Evolutionary conservation across 2,888 invertebrate species (phyloP), one percentile per base, ranked within the genome.

Genomic region (Ceramica pisi): DNA sequence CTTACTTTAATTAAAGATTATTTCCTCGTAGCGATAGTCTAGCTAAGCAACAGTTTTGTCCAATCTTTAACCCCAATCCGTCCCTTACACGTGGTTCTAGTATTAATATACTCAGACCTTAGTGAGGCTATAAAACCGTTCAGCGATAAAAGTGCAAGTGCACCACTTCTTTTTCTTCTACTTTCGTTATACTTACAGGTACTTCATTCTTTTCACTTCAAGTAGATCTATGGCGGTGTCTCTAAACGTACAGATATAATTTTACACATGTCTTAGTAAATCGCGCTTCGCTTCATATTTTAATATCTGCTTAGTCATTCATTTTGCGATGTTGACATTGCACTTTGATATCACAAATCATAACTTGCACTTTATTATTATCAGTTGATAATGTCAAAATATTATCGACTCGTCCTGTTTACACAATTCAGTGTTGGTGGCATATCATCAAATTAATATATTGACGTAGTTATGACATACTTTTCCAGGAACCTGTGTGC

Each of bases 381-480:
- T 70, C 57, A 44, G 70, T 48, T 48, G 50, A 60, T 41, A 35
- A 53, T 56, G 21, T n/a, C 55, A 61, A 65, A 73, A 60, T 44
- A 35, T 26, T 31, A 26, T 51, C 3, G 23, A 57, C 26, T 76
- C 53, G 68, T 51, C 23, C n/a, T 68, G 26, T 75, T 78, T 56
- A 61, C 56, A 8, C 5, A 50, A 23, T 57, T 48, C 14, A 21
- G n/a, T 23, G 12, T 31, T 12, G 19, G 16, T 50, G 56, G 41
- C 26, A 23, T 21, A 21, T 66, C 21, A 62, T 59, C 31, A 64
- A 55, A 53, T 57, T 44, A 67, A 67, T 46, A 59, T 51, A 2
- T 31, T 41, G 63, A 57, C 26, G 74, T 65, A 31, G 60, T 74
- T 75, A 66, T 75, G 68, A 57, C 66, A 63, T 66, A 72, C 59